These are phyloP conservation scores for Drosophila pullipes DNA, from an alignment of 2,888 invertebrate genomes.

Conservation along the genomic window DNA sequence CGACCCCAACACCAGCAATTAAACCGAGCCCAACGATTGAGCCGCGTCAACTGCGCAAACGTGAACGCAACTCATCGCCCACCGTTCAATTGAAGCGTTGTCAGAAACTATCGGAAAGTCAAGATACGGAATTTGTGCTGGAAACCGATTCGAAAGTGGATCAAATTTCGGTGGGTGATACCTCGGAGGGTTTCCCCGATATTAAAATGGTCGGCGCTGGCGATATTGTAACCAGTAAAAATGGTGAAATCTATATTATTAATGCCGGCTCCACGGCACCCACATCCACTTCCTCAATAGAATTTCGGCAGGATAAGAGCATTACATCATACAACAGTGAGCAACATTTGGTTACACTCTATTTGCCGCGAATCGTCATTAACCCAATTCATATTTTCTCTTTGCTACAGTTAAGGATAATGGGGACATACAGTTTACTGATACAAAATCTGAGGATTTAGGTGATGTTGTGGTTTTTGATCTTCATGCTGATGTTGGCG, in stretches of 20 bases:
- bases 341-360: conserved; percentile 9
- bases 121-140: conserved; percentile 26
- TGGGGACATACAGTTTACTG: conserved; percentile 80
- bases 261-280: conserved; percentile 40
- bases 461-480: conserved; percentile 74
- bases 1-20: background rate
- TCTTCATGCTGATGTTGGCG: conserved; percentile 51
- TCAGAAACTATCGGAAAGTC: conserved; percentile 8
- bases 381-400: background rate
- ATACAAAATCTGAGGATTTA: conserved; percentile 58
- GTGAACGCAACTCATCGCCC: conserved; percentile 20
- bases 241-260: conserved; percentile 66
- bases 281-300: conserved; percentile 27
- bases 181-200: conserved; percentile 17
- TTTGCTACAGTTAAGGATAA: conserved; percentile 74
- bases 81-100: conserved; percentile 15
- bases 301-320: conserved; percentile 50
- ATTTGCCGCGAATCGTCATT: background rate
- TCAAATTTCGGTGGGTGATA: conserved; percentile 6
- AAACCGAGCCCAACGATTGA: conserved; percentile 2
- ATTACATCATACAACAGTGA: conserved; percentile 73
- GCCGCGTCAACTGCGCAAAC: conserved; percentile 25
- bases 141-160: conserved; percentile 25
- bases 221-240: conserved; percentile 53
- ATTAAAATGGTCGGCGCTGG: conserved; percentile 48